A percentile compares a stretch with the other conserved stretches of the same genome.
Conservation (phyloP, 2,113 vertebrate genomes). For the Muntiacus reevesi region DNA sequence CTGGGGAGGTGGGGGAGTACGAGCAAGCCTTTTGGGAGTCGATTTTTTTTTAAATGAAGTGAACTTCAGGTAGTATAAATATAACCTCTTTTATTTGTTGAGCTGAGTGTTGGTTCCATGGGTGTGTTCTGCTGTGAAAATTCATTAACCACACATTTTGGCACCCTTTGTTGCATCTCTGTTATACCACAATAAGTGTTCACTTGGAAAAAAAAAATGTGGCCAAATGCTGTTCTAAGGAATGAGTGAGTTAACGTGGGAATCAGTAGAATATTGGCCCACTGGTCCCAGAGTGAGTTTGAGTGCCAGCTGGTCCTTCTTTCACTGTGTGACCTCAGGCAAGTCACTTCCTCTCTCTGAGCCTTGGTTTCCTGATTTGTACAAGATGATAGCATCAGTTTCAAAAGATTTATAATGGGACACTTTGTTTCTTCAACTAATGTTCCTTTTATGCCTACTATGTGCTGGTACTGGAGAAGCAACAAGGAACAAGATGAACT, state of each 20-base stretch:
- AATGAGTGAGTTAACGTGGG: neutral
- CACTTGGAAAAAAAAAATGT: neutral
- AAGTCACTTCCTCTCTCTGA: constrained; percentile 57
- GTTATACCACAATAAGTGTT: neutral
- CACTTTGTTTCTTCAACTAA: neutral
- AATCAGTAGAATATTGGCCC: neutral
- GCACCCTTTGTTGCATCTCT: neutral
- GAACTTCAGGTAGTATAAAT: neutral
- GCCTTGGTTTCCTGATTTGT: constrained; percentile 44
- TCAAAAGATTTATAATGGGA: neutral
- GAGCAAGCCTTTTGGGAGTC: neutral
- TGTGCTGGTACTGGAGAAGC: neutral
- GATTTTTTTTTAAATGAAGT: neutral
- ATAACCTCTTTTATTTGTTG: neutral
- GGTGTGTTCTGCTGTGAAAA: constrained; percentile 1
- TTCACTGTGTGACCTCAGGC: neutral
- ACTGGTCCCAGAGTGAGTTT: neutral
- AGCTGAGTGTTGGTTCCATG: neutral
- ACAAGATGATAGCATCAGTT: constrained; percentile 24
- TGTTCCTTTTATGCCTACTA: neutral
- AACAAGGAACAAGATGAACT: neutral
- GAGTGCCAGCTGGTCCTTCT: neutral
- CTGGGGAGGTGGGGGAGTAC: neutral
- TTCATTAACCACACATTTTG: neutral
- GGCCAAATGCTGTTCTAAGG: neutral